Evolutionary conservation across 2,113 vertebrate species (phyloP), one percentile per base, ranked within the genome.

Genomic region (Pseudois nayaur): DNA sequence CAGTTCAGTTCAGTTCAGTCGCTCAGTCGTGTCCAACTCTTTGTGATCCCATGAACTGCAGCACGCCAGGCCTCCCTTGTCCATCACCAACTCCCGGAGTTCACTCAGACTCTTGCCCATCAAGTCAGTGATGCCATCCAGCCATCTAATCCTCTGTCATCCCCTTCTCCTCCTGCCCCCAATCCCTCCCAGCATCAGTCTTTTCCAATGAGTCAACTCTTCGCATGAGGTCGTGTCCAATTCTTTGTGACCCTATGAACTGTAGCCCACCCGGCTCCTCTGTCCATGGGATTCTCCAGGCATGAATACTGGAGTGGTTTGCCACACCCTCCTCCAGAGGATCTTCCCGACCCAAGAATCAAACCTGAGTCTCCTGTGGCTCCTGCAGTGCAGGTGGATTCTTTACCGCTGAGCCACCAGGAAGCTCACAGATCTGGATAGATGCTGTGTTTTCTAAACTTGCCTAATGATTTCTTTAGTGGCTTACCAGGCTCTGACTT

Each of bases 21-120:
- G 4, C 57, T 36, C 64, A 36, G 9, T 36, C 0, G 4, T 71
- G 33, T 71, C n/a, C 5, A 1, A 36, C 2, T 71, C 67, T 71
- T 12, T 59, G 25, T 2, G 4, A 27, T 4, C 57, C 57, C 57
- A 27, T 27, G 57, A 59, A 59, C 12, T 0, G 10, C 25, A 59
- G 25, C 57, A 12, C 2, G 0, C 57, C 57, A 59, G 57, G 57
- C 25, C 57, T 59, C 57, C 25, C 57, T 59, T 59, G 57, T 59
- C 9, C 57, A 59, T 59, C 57, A 27, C 57, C 57, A 59, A 2
- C 57, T 59, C 23, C 23, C 0, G 0, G 55, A 59, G 10, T 59
- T 59, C 57, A 59, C 23, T 59, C 57, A 25, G 55, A 57, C 55
- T 57, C 9, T 25, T 1, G 1, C 11, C 23, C 55, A 59, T 27